phyloP scores from a whole-genome alignment of 2,797 vertebrate species.

The Acipenser ruthenus region DNA sequence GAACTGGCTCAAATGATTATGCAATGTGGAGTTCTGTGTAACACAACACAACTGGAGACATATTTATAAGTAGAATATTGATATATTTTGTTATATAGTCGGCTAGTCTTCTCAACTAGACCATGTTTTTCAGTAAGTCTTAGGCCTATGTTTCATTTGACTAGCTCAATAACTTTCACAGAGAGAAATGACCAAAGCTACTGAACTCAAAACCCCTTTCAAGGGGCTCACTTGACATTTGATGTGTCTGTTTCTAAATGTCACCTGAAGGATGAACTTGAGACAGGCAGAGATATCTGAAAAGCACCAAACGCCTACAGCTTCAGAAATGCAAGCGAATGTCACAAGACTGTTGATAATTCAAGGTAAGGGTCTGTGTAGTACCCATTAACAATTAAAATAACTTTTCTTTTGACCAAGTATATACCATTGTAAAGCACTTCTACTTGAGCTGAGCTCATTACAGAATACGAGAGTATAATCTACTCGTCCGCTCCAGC shows the following conservation, averaged over 20 bases:
- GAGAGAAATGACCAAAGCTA: constrained; percentile 4
- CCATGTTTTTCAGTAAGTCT: not conserved
- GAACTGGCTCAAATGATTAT: no score
- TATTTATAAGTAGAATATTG: no score
- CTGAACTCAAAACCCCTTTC: not conserved
- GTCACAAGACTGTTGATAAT: no score
- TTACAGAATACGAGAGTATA: no score
- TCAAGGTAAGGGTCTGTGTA: not conserved
- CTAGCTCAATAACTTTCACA: constrained; percentile 1
- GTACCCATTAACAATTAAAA: not conserved
- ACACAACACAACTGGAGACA: no score
- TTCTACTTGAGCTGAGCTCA: no score
- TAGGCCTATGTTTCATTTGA: not conserved
- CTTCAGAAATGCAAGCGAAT: not conserved
- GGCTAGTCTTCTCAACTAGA: no score
- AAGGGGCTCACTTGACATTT: constrained; percentile 9
- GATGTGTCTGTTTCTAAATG: constrained; percentile 11
- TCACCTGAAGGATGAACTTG: constrained; percentile 9
- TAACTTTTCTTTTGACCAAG: not conserved
- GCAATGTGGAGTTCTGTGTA: no score
- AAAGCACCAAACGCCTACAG: not conserved
- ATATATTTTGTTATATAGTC: no score
- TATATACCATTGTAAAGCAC: not conserved
- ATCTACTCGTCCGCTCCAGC: no score
- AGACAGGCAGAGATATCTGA: not conserved